Percentiles rank a stretch among this genome's conserved stretches.
Conservation (phyloP, 2,113 vertebrate genomes). For the Tachycineta bicolor region DNA sequence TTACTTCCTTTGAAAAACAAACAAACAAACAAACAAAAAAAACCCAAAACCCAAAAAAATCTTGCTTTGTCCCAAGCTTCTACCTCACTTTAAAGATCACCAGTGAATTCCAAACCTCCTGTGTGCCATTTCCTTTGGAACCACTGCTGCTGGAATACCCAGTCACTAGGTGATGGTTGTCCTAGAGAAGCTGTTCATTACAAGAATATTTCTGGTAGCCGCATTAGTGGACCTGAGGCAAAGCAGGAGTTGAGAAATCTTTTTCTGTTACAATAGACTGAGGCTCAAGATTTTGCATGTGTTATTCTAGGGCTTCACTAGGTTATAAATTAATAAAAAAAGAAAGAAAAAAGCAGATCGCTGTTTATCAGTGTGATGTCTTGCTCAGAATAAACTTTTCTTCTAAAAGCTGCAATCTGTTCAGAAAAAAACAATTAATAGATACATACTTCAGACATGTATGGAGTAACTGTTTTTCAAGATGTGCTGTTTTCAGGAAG, state of each 20-base stretch:
- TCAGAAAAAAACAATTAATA: background rate
- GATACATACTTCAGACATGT: background rate
- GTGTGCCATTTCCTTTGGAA: background rate
- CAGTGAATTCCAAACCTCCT: background rate
- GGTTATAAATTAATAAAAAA: background rate
- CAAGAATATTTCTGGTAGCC: background rate
- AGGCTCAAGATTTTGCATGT: background rate
- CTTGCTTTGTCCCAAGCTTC: accelerated
- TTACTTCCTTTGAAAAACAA: background rate
- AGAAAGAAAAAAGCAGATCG: background rate
- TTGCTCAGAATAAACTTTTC: background rate
- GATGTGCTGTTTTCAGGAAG: background rate
- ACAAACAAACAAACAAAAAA: too few relatives aligned
- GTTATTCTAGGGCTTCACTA: background rate
- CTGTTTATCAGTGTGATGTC: background rate
- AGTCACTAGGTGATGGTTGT: background rate
- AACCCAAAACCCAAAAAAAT: background rate
- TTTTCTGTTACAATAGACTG: background rate
- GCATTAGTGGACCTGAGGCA: too few relatives aligned
- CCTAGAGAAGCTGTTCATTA: background rate
- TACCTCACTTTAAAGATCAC: background rate
- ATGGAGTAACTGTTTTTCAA: background rate
- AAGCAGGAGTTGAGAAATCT: background rate
- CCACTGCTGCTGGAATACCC: background rate
- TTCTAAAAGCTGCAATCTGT: background rate